Percentiles rank a stretch among this genome's conserved stretches.
Evolutionary conservation across 2,888 invertebrate species (phyloP).

Genomic region (Heliconius charithonia): DNA sequence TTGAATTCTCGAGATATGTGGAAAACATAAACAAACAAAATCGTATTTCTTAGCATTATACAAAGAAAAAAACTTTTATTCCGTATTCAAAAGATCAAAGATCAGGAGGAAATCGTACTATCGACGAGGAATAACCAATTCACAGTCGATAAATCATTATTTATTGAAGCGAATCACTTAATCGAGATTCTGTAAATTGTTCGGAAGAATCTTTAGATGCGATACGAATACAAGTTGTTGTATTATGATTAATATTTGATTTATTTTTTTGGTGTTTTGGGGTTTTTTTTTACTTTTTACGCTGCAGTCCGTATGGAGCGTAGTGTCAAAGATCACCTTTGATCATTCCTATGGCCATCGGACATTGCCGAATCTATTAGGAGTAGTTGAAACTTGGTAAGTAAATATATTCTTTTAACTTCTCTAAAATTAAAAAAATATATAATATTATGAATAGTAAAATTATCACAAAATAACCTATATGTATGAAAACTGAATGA

Average conservation of each 20-base stretch:
- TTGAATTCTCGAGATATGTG: neutral
- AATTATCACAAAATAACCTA: neutral
- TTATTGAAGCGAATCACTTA: constrained; percentile 41
- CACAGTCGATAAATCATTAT: constrained; percentile 34
- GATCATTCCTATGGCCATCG: no score
- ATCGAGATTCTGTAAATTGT: constrained; percentile 42
- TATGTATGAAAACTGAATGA: neutral
- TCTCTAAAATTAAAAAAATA: no score
- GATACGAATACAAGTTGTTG: constrained; percentile 18
- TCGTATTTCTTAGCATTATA: neutral
- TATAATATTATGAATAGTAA: no score
- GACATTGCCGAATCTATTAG: no score
- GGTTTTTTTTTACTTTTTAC: neutral
- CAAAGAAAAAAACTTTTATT: constrained; percentile 6
- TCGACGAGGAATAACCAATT: constrained; percentile 19
- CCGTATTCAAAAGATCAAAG: constrained; percentile 1
- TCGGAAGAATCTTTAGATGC: constrained; percentile 23
- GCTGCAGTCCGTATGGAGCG: neutral
- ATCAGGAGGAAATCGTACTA: neutral
- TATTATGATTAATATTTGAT: constrained; percentile 1
- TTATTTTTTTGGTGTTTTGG: no score
- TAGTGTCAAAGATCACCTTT: no score
- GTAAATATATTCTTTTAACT: no score
- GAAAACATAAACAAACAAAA: neutral
- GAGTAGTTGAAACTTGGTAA: no score